Evolutionary conservation across 2,888 invertebrate genomes (phyloP).

Genomic region (Dynastes maya): DNA sequence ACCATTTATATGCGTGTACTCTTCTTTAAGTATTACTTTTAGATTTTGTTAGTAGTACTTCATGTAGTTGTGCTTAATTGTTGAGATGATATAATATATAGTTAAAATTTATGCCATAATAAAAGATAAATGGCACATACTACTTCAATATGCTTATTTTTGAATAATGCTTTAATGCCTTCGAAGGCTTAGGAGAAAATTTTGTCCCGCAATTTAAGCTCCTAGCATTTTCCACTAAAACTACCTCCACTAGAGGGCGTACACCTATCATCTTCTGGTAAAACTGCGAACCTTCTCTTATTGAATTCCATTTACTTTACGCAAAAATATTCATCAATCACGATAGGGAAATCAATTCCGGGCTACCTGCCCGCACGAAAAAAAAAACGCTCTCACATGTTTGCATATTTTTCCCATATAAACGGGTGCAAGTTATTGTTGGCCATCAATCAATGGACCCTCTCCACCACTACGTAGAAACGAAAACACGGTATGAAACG

Average conservation of each 20-base stretch:
- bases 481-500: conserved; percentile 39
- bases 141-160: background rate
- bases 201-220: conserved; percentile 13
- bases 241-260: conserved; percentile 5
- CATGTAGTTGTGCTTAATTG: too few species aligned
- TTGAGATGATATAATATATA: too few species aligned
- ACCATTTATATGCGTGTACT: too few species aligned
- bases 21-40: too few species aligned
- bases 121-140: too few species aligned
- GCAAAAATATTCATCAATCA: conserved; percentile 49
- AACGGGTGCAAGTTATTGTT: conserved; percentile 45
- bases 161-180: background rate
- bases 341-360: conserved; percentile 46
- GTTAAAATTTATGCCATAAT: too few species aligned
- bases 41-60: too few species aligned
- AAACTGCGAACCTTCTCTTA: conserved; percentile 40
- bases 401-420: conserved; percentile 47
- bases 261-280: conserved; percentile 41
- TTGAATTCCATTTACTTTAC: conserved; percentile 48
- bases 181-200: background rate
- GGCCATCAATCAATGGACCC: conserved; percentile 48
- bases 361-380: conserved; percentile 43
- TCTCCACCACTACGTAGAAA: conserved; percentile 33
- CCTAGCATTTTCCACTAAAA: background rate
- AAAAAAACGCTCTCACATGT: conserved; percentile 42